These are phyloP conservation scores for Pelodytes ibericus DNA, from an alignment of 2,797 vertebrate genomes.

Conservation along the genomic window DNA sequence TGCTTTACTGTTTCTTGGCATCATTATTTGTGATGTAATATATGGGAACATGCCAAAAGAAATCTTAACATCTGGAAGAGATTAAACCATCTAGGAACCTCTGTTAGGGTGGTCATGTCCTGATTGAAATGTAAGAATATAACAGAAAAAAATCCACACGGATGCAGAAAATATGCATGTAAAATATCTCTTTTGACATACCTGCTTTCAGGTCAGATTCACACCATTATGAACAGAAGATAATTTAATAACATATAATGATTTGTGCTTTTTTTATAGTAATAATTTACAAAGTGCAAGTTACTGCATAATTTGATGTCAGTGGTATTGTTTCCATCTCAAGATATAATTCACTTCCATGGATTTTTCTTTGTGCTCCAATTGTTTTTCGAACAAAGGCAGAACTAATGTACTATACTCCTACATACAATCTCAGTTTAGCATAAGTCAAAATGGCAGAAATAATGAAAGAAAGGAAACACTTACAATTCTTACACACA, in stretches of 20 bases:
- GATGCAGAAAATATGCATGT: neutral
- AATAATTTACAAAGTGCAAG: too few relatives aligned
- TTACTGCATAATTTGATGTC: neutral
- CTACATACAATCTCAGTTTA: too few relatives aligned
- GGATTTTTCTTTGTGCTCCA: too few relatives aligned
- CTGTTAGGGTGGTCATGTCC: neutral
- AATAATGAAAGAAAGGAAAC: too few relatives aligned
- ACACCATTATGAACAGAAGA: neutral
- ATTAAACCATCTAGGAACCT: neutral
- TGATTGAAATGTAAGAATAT: neutral
- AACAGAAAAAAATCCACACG: neutral
- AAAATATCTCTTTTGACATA: neutral
- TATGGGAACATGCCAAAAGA: constrained; percentile 1
- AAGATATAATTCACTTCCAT: too few relatives aligned
- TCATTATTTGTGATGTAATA: neutral
- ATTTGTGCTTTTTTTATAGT: too few relatives aligned
- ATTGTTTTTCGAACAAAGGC: too few relatives aligned
- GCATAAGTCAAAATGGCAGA: too few relatives aligned
- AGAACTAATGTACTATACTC: too few relatives aligned
- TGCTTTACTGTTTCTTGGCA: neutral
- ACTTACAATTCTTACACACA: too few relatives aligned
- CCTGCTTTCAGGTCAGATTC: neutral
- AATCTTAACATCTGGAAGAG: neutral
- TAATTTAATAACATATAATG: neutral
- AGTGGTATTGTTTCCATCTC: neutral